phyloP scores from a whole-genome alignment of 1,140 invertebrate species.

The Belonocnema kinseyi region DNA sequence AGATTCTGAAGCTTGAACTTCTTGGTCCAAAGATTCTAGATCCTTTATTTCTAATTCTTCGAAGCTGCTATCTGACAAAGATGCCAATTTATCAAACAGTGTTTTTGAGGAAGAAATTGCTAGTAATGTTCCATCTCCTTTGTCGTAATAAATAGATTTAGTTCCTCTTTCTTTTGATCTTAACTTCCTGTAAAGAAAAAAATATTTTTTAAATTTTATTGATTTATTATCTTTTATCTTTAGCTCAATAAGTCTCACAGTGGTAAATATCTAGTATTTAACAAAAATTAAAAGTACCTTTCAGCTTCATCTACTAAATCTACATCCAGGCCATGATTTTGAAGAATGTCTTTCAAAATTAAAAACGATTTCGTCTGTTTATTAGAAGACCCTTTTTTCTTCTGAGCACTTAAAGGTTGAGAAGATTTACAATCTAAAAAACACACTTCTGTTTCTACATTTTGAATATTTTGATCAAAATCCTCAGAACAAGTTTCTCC shows the following conservation, averaged over 20 bases:
- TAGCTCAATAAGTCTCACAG: too few relatives aligned
- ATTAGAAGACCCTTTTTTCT: background rate
- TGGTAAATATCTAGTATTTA: background rate
- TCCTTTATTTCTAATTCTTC: background rate
- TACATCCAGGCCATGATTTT: slow-evolving; percentile 38
- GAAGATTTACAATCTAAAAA: background rate
- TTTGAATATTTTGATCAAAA: background rate
- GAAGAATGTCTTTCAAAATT: slow-evolving; percentile 48
- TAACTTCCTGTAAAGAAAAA: background rate
- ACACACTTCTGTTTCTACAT: background rate
- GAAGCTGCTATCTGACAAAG: slow-evolving; percentile 18
- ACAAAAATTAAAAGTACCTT: slow-evolving; percentile 8
- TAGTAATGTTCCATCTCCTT: slow-evolving; percentile 4
- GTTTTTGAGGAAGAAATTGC: slow-evolving; percentile 32
- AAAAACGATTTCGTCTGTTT: slow-evolving; percentile 28
- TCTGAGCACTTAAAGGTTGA: background rate
- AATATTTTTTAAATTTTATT: background rate
- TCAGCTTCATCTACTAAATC: slow-evolving; percentile 31
- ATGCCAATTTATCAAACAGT: slow-evolving; percentile 40
- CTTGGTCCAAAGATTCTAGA: background rate
- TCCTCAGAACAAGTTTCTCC: background rate
- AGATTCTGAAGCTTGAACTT: background rate
- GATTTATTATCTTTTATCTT: too few relatives aligned
- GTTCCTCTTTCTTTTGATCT: background rate
- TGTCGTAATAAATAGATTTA: background rate